Percentiles rank a stretch among this genome's conserved stretches.
Evolutionary conservation across 2,797 vertebrate species (phyloP).

Genomic region (Iguana delicatissima): DNA sequence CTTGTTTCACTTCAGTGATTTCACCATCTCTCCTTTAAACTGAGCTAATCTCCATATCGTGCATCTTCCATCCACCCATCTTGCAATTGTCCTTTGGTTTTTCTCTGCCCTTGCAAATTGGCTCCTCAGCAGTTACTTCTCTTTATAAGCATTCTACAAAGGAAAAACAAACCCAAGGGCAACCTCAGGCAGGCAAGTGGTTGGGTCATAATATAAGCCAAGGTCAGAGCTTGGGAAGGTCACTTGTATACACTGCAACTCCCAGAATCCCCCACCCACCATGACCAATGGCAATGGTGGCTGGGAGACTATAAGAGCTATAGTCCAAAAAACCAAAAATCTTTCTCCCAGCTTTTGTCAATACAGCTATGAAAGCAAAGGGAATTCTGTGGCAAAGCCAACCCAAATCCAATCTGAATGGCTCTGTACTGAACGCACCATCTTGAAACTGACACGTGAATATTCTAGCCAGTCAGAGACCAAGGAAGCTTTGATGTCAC

Average conservation of each 20-base stretch:
- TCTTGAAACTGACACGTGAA: background rate
- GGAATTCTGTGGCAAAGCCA: background rate
- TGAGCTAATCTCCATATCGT: constrained; percentile 62
- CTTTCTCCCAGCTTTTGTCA: background rate
- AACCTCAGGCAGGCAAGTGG: background rate
- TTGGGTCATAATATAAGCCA: background rate
- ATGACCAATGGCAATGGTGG: too few species aligned
- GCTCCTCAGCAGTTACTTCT: constrained; percentile 15
- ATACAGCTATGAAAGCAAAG: background rate
- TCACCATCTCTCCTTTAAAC: constrained; percentile 51
- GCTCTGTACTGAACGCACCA: background rate
- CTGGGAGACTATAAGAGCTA: too few species aligned
- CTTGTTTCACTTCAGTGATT: constrained; percentile 50
- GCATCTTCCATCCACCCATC: background rate
- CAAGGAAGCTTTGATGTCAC: background rate
- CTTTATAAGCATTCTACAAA: background rate
- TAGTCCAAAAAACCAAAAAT: too few species aligned
- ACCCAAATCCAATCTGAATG: background rate
- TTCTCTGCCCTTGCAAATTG: constrained; percentile 40
- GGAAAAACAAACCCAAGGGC: background rate
- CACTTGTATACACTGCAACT: too few species aligned
- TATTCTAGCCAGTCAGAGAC: background rate
- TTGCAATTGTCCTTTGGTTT: constrained; percentile 5
- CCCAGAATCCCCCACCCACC: too few species aligned
- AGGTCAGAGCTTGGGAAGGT: too few species aligned